A percentile compares a stretch with the other conserved stretches of the same genome.
Conservation (phyloP, 2,888 invertebrate species). For the Monochamus alternatus region DNA sequence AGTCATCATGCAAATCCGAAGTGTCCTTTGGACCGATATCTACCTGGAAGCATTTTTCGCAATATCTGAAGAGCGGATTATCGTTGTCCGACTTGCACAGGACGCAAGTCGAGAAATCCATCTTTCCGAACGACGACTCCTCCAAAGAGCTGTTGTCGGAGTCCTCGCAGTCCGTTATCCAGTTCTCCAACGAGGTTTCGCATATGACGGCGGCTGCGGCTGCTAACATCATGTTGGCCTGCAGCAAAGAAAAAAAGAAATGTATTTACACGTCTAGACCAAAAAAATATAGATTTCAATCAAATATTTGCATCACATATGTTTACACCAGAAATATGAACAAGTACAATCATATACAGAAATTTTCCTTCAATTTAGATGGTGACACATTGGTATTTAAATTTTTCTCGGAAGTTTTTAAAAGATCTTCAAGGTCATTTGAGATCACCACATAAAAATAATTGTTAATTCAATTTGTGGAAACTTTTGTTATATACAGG, state of each 20-base stretch:
- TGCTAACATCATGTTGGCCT: constrained; percentile 58
- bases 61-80: constrained; percentile 79
- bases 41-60: constrained; percentile 82
- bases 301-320: too few relatives aligned
- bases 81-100: constrained; percentile 76
- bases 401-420: too few relatives aligned
- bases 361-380: too few relatives aligned
- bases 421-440: neutral
- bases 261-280: neutral
- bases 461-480: too few relatives aligned
- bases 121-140: constrained; percentile 56
- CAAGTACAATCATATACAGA: too few relatives aligned
- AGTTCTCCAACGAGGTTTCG: constrained; percentile 65
- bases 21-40: constrained; percentile 44
- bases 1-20: constrained; percentile 37
- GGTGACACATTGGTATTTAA: too few relatives aligned
- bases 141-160: constrained; percentile 64
- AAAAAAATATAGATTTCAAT: too few relatives aligned
- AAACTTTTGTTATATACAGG: too few relatives aligned
- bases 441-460: too few relatives aligned
- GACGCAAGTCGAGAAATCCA: constrained; percentile 78
- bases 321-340: too few relatives aligned
- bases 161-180: constrained; percentile 68
- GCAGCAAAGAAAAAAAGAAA: constrained; percentile 33
- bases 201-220: constrained; percentile 66